Evolutionary conservation across 2,113 vertebrate species (phyloP), one percentile per base, ranked within the genome.

Genomic region (Anser cygnoides): DNA sequence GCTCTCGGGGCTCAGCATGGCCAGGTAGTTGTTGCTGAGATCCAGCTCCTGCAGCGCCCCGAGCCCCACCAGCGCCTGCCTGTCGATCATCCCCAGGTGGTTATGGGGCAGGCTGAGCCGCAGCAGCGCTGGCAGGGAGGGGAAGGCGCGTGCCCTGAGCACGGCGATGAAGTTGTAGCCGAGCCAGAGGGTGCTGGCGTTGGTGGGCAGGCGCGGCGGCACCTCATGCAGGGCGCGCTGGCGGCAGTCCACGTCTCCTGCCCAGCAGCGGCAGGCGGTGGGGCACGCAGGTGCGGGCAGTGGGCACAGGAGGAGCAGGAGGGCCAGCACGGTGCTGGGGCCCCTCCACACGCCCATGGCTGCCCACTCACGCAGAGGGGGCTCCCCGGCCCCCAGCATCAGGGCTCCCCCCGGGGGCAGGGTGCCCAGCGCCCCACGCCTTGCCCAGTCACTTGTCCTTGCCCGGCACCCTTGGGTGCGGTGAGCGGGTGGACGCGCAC

Each of bases 11-110:
- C 19, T 92, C 57, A 98, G 95, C 23, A 37, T 6, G 1, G 87
- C 92, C 44, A 98, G 77, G 87, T 50, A 55, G 96, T 98, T 98
- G 89, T 94, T 63, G 78, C 98, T 97, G 37, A 98, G 97, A 84
- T 98, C 98, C 61, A 98, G 96, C 39, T 92, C 81, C 92, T 25
- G 95, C 65, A 98, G 97, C 3, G 44, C 79, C 13, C 84, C 23
- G 1, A 98, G 91, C 44, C 98, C 97, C 92, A 89, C 91, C 88
- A 98, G 97, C 0, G 98, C 98, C 28, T 50, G 95, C 65, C 78
- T 41, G 95, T 98, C 97, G 75, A 98, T 92, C 16, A 58, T 58
- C 63, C n/a, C 83, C 67, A 98, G 95, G 35, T 59, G 46, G 50
- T 98, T 98, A 91, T 90, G 95, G 25, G 59, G n/a, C 33, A 98